Base-by-base conservation (phyloP, 2,113 vertebrate genomes). In the Hippopotamus amphibius region DNA sequence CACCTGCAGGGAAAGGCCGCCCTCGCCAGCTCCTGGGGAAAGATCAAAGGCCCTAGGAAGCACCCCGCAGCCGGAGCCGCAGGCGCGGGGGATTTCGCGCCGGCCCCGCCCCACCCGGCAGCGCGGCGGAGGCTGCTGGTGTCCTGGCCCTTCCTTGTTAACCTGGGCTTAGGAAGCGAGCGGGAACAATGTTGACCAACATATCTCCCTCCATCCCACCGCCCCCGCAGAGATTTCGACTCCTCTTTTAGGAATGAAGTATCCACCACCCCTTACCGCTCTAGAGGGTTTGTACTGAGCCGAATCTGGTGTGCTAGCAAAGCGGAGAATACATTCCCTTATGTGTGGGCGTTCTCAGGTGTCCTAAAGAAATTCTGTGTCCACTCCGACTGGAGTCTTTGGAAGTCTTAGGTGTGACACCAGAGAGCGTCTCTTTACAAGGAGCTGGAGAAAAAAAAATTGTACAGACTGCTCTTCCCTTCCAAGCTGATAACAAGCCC, bases 11-110 rank as follows among this genome's bases (percentile, higher is more conserved):
- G 15, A 88, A 87, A 74, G 2, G 3, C 55, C 22, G 37, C 6
- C 81, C 80, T 77, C 6, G 9, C 93, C 88, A n/a, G 41, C 13
- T 57, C 50, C 61, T 16, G 3, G 55, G 92, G 79, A 26, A 83
- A 93, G 74, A 90, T 93, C 93, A 95, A 92, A 97, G 80, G 63
- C 83, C 63, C 57, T 4, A 46, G 82, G 95, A 96, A 94, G 87
- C 43, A 69, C 16, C 81, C 69, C 0, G 19, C 83, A 7, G 96
- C 82, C 59, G 55, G 72, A 76, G 8, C 46, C 2, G 61, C 0
- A 0, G 30, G 43, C 13, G 0, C 1, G 1, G 24, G 43, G 43
- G n/a, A 12, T 41, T n/a, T 33, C 2, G 14, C 9, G 1, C 37
- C 19, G 4, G 14, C 22, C 30, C 55, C 0, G 6, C 69, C 53